Conservation (phyloP, 1,140 invertebrate genomes). For the Drosophila murphyi region DNA sequence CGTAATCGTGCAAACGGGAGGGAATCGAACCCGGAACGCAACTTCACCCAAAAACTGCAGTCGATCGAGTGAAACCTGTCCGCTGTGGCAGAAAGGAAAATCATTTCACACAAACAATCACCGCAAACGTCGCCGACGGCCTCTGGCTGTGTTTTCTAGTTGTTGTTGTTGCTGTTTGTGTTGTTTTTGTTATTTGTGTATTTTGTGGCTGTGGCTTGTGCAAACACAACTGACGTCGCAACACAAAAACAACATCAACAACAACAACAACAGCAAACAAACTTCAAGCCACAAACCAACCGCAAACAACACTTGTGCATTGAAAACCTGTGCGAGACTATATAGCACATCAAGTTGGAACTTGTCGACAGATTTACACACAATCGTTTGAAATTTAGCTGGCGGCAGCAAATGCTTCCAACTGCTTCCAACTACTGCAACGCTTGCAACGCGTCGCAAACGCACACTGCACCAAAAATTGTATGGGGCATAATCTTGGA, state of each 20-base stretch:
- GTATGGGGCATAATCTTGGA: neutral
- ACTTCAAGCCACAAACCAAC: constrained; percentile 33
- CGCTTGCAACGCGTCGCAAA: neutral
- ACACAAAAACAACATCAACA: constrained; percentile 49
- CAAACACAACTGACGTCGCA: constrained; percentile 57
- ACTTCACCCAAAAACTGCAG: constrained; percentile 26
- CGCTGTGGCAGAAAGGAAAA: constrained; percentile 71
- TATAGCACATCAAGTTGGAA: constrained; percentile 60
- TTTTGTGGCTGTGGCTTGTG: constrained; percentile 54
- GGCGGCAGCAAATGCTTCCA: neutral
- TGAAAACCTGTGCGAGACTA: constrained; percentile 19
- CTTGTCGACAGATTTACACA: constrained; percentile 74
- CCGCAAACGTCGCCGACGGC: constrained; percentile 33
- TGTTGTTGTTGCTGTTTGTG: too few species aligned
- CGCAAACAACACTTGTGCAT: constrained; percentile 30
- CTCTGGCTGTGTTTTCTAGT: neutral
- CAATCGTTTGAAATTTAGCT: constrained; percentile 60
- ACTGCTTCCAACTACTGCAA: too few species aligned
- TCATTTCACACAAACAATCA: constrained; percentile 76
- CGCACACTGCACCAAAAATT: constrained; percentile 1
- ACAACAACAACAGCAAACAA: constrained; percentile 33
- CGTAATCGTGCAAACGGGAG: constrained; percentile 70
- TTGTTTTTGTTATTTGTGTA: too few species aligned
- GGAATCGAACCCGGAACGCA: constrained; percentile 74
- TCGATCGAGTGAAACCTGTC: constrained; percentile 74